A percentile compares a stretch with the other conserved stretches of the same genome.
These are phyloP conservation scores for Crypturellus tataupa DNA, from an alignment of 2,797 vertebrate species.

Conservation along the genomic window DNA sequence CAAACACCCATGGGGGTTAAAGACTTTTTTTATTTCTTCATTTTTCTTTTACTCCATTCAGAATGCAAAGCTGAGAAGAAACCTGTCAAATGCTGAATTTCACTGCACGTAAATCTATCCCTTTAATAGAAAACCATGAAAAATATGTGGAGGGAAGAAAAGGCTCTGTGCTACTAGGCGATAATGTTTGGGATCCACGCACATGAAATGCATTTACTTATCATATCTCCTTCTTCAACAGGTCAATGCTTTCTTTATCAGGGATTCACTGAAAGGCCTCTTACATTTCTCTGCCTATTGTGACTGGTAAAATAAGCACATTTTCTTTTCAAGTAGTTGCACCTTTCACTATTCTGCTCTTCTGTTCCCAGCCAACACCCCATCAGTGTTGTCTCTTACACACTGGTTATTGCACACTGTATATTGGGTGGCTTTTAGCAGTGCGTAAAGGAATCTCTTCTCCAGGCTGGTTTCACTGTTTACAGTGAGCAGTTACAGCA, in stretches of 20 bases:
- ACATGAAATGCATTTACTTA: background rate
- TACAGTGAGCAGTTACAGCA: background rate
- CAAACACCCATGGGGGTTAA: background rate
- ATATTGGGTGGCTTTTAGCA: accelerated
- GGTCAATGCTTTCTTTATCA: conserved; percentile 17
- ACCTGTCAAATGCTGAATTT: conserved; percentile 3
- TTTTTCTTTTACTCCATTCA: conserved; percentile 4
- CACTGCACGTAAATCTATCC: background rate
- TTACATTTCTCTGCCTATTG: background rate
- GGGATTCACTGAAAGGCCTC: background rate
- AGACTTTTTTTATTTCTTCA: background rate
- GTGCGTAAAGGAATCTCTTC: background rate
- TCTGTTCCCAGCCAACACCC: background rate
- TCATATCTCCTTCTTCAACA: background rate
- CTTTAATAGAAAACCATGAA: background rate
- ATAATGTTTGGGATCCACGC: background rate
- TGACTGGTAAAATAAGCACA: background rate
- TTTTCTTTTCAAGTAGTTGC: background rate
- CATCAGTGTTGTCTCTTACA: background rate
- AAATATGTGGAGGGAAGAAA: background rate
- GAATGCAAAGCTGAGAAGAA: conserved; percentile 29
- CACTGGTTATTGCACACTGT: background rate
- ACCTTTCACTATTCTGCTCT: background rate
- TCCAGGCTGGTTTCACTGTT: background rate
- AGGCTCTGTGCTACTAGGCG: background rate